Evolutionary conservation across 2,113 vertebrate genomes (phyloP), one percentile per base, ranked within the genome.

Genomic region (Myrmophylax atrothorax): DNA sequence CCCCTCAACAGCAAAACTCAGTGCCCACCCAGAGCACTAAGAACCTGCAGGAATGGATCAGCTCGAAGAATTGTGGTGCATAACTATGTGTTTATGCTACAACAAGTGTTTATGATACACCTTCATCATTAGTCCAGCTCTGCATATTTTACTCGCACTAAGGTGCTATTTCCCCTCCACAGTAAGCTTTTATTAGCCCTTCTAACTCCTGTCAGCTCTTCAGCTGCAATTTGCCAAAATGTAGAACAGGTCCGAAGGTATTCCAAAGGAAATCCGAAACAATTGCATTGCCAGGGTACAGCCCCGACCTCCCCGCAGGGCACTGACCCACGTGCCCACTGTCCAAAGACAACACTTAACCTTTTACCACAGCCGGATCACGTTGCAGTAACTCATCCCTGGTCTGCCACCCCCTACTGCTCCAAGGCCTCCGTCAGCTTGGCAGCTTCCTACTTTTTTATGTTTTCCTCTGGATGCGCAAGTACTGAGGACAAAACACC

Each of bases 251-350:
- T n/a, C 7, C 9, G 50, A 88, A 44, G 38, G 18, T 3, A n/a
- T 13, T 77, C 38, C n/a, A 44, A 59, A 64, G 8, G 28, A 26
- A 40, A 52, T 14, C 53, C 28, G 6, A 1, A 69, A 13, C 12
- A 63, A 16, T 0, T 3, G 46, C 9, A 25, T 0, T 33, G 55
- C 60, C 47, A 53, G 28, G 64, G 42, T 10, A 86, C 0, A 49
- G 64, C 23, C 67, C 47, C 38, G 59, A 76, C 52, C 81, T 38
- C 73, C 75, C 60, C 73, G 20, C 69, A 29, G 46, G 64, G 53
- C 22, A 52, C 69, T 5, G 33, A 85, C 49, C 58, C 77, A 38
- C 9, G 8, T 2, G 66, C 59, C 60, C 31, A 6, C 25, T 19
- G 42, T 66, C 53, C 92, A 26, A 79, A 77, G 14, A 68, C 0